Evolutionary conservation across 2,888 invertebrate species (phyloP).

Genomic region (Synanthedon andrenaeformis): DNA sequence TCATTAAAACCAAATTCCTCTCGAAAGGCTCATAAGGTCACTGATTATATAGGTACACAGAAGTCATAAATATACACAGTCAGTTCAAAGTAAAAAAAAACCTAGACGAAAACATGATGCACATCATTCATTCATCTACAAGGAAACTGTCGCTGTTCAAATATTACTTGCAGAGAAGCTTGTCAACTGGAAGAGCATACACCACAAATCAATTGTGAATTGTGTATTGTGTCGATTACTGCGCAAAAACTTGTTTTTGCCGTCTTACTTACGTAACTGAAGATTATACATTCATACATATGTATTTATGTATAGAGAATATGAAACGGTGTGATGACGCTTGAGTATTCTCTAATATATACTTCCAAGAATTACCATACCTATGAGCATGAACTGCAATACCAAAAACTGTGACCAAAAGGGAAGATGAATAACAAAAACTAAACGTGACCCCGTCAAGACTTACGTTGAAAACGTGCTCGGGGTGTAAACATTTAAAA

Average conservation of each 20-base stretch:
- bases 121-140: conserved; percentile 3
- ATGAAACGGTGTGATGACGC: neutral
- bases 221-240: conserved; percentile 16
- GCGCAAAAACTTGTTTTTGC: conserved; percentile 24
- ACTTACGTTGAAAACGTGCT: conserved; percentile 15
- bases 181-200: conserved; percentile 15
- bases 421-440: conserved; percentile 17
- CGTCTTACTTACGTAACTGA: conserved; percentile 3
- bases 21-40: too few relatives aligned
- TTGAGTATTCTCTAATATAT: neutral
- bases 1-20: too few relatives aligned
- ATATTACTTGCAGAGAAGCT: conserved; percentile 11
- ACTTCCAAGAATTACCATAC: neutral
- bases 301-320: neutral
- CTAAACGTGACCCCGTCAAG: conserved; percentile 14
- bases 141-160: conserved; percentile 6
- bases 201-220: conserved; percentile 20
- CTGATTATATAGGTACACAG: too few relatives aligned
- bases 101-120: too few relatives aligned
- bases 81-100: too few relatives aligned
- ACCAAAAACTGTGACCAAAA: conserved; percentile 3
- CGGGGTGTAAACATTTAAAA: conserved; percentile 8
- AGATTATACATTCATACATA: neutral
- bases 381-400: neutral
- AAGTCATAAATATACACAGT: too few relatives aligned